Evolutionary conservation across 2,888 invertebrate genomes (phyloP), one percentile per base, ranked within the genome.

Genomic region (Drosophila melanosoma): DNA sequence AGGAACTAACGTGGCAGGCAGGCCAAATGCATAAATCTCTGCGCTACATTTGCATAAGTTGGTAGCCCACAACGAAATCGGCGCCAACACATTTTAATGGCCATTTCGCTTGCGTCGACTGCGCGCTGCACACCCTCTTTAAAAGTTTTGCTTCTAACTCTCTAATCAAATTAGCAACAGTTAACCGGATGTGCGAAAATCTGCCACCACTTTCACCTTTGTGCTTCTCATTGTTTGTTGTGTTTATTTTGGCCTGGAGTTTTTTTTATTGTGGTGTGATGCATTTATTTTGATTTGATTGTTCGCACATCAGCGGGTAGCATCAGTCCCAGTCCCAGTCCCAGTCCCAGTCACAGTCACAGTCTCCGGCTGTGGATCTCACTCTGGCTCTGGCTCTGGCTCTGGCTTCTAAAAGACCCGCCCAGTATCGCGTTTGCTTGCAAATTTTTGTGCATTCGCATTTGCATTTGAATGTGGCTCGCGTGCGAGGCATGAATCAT

Each of bases 91-190:
- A 74, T 78, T 73, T 80, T 57, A 77, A 61, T 75, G 60, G 69
- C 58, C 48, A 65, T 70, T 62, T 64, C 68, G 58, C 52, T 63
- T 42, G 53, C 48, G 51, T 48, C 36, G 20, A 17, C 62, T 51
- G 61, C 60, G 33, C 33, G 33, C 33, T 36, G n/a, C 20, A 4
- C 17, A 40, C 48, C 38, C 64, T 36, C 42, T 54, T 48, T 32
- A 32, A 36, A 74, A 66, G 12, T 60, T 56, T 53, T 40, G 40
- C 54, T 52, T 40, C 53, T 26, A 77, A 87, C 61, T 88, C 91
- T 85, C 92, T 91, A 91, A 91, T 91, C 90, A 81, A 88, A 91
- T 91, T 92, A 91, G 91, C 90, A 91, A 92, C 92, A 90, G 90
- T 90, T 91, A 84, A 84, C 80, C 79, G 89, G 85, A 85, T 87